Percentiles rank a stretch among this genome's conserved stretches.
Evolutionary conservation across 2,113 vertebrate genomes (phyloP).

Genomic region (Alces alces): DNA sequence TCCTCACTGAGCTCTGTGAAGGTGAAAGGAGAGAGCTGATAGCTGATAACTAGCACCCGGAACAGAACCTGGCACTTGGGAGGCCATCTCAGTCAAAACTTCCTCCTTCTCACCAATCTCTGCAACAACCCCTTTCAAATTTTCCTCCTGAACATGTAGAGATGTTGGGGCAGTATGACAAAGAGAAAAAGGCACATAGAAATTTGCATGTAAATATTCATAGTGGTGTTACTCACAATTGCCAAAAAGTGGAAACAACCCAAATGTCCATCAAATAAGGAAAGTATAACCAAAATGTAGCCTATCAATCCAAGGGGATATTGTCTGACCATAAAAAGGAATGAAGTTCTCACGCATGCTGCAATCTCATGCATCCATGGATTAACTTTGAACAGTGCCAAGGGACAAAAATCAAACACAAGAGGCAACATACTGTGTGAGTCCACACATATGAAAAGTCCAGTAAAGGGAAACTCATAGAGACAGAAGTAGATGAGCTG

Average conservation of each 20-base stretch:
- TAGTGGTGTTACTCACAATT: background rate
- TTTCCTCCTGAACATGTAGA: background rate
- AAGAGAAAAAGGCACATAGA: background rate
- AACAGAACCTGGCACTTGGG: background rate
- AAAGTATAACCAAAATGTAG: background rate
- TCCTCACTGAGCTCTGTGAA: background rate
- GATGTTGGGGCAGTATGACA: background rate
- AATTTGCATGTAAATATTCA: background rate
- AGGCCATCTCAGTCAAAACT: background rate
- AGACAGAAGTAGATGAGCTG: background rate
- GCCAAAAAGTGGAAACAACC: background rate
- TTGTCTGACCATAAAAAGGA: background rate
- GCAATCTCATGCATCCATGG: background rate
- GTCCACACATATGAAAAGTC: background rate
- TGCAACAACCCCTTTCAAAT: background rate
- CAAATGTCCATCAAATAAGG: background rate
- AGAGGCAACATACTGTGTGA: background rate
- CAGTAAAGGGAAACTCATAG: background rate
- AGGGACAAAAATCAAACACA: background rate
- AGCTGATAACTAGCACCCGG: background rate
- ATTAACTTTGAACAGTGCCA: background rate
- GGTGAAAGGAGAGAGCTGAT: too few relatives aligned
- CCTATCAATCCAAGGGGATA: background rate
- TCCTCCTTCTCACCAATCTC: too few relatives aligned
- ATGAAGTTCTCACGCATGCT: background rate